Evolutionary conservation across 2,888 invertebrate species (phyloP), one percentile per base, ranked within the genome.

Genomic region (Ochropleura leucogaster): DNA sequence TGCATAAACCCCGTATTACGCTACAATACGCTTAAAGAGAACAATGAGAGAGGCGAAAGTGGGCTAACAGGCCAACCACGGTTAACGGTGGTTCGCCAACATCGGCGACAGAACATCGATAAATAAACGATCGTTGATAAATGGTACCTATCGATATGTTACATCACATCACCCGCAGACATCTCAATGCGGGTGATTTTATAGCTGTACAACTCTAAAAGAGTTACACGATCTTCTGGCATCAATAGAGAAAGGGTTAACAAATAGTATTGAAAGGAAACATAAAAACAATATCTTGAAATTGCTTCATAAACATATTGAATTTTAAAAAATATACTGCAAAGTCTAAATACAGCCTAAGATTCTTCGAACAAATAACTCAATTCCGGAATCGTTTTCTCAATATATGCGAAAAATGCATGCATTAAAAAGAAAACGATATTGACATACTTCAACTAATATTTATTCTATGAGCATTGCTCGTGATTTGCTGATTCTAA

Each of bases 21-120:
- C 68, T 57, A 63, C 72, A 74, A 74, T 72, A 78, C 70, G 63
- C 64, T 60, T 57, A 74, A 59, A 74, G 59, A 75, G 68, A 80
- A 87, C 88, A 87, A 87, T 86, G 74, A 72, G 77, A 80, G 67
- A 76, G 76, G 88, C 84, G 88, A 89, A 88, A 88, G 85, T 85
- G 79, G 90, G 90, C 88, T 86, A 89, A 69, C 82, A 76, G 87
- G 79, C 83, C 88, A 81, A 73, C 79, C 66, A 67, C 83, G 68
- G 69, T 72, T 87, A 87, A 88, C 85, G 83, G 87, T 80, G 68
- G 66, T 85, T 76, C 71, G 67, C 64, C 68, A 72, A 81, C 72
- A n/a, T 84, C 72, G 67, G 68, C 44, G 80, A 74, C 80, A 86
- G 81, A 87, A 72, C 79, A 76, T 76, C 76, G 68, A 86, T 81